Percentiles rank a stretch among this genome's conserved stretches.
Evolutionary conservation across 53 echinoderm and acorn worm species (phyloP).

Genomic region (Glandiceps talaboti): DNA sequence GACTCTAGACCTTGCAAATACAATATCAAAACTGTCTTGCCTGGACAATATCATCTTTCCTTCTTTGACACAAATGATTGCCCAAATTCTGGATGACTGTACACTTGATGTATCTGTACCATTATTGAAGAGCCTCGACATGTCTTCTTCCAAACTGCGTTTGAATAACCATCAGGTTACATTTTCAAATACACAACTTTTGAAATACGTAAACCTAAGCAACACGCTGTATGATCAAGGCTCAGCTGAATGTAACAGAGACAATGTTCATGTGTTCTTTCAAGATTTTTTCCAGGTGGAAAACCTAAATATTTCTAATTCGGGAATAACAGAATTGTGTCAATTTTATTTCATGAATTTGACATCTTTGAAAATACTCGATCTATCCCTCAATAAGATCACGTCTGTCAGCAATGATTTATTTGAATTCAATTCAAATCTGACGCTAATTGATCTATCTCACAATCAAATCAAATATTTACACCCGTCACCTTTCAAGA

Average conservation of each 20-base stretch:
- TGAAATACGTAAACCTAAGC: neutral
- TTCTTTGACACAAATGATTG: neutral
- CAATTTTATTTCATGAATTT: neutral
- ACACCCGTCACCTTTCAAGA: neutral
- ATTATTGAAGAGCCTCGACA: neutral
- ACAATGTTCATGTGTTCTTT: neutral
- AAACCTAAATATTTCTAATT: neutral
- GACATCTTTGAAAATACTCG: neutral
- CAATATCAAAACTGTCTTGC: no score
- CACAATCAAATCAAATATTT: neutral
- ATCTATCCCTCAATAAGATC: neutral
- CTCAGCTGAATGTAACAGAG: neutral
- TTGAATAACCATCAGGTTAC: neutral
- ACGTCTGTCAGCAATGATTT: neutral
- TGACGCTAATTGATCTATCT: neutral
- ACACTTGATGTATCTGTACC: neutral
- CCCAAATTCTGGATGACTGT: neutral
- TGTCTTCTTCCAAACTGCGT: neutral
- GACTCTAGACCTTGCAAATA: no score
- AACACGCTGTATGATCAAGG: neutral
- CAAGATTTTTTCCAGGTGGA: neutral
- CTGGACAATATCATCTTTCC: neutral
- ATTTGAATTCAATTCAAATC: neutral
- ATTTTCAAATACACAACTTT: neutral
- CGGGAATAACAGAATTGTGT: neutral